These are phyloP conservation scores for Phrynocephalus guinanensis DNA, from an alignment of 2,797 vertebrate species.

Conservation along the genomic window DNA sequence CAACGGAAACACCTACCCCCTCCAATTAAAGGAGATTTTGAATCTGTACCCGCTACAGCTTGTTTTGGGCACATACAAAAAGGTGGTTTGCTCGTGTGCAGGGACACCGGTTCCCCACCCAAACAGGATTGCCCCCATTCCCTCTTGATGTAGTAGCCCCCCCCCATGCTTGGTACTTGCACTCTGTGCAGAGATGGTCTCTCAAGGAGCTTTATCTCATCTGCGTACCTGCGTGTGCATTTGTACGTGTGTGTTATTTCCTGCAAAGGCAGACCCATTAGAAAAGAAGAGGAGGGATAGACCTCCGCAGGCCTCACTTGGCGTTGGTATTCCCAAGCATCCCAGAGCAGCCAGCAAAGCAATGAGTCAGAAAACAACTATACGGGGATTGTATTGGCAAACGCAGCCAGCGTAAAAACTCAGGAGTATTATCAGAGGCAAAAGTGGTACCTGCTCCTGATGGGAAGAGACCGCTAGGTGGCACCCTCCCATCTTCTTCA, in stretches of 20 bases:
- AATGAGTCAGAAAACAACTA: slow-evolving; percentile 22
- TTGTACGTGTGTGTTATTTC: background rate
- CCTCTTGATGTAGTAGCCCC: no score
- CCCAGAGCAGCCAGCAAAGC: slow-evolving; percentile 1
- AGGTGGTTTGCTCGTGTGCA: background rate
- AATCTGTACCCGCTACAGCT: background rate
- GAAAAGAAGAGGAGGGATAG: background rate
- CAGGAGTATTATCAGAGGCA: background rate
- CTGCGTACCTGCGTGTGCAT: no score
- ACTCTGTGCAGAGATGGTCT: background rate
- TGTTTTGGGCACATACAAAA: background rate
- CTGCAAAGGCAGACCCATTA: background rate
- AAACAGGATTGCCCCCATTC: background rate
- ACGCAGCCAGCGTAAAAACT: background rate
- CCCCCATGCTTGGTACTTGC: no score
- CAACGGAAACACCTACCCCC: no score
- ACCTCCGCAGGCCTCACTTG: background rate
- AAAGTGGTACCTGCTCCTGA: background rate
- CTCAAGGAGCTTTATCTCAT: background rate
- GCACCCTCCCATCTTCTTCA: slow-evolving; percentile 18
- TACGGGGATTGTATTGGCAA: background rate
- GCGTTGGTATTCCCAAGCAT: background rate
- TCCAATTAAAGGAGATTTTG: background rate
- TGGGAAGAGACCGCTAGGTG: background rate
- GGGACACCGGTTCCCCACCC: background rate